Percentiles rank a stretch among this genome's conserved stretches.
Evolutionary conservation across 37 sponge, comb jelly and placozoan genomes (phyloP).

Genomic region (Axinella damicornis): DNA sequence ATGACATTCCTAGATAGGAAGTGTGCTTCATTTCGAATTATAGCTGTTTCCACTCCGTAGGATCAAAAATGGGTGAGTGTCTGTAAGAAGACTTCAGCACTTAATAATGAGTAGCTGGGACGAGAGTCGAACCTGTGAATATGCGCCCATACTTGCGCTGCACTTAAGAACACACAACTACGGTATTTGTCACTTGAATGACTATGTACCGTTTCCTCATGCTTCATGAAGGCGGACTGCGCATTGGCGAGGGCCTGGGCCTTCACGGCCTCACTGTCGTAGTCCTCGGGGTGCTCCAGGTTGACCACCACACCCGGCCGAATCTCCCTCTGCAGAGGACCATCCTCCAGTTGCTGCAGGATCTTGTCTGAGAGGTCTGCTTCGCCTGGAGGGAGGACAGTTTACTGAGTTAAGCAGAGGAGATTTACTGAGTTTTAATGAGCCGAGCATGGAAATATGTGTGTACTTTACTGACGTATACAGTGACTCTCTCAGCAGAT

Average conservation of each 20-base stretch:
- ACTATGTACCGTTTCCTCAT: constrained; percentile 42
- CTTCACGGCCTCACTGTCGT: constrained; percentile 75
- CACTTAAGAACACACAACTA: background rate
- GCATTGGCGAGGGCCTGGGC: constrained; percentile 81
- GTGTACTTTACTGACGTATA: no score
- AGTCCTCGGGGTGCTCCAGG: constrained; percentile 79
- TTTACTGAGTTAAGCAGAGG: no score
- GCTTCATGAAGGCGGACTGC: constrained; percentile 66
- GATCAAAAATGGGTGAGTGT: no score
- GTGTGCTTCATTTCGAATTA: no score
- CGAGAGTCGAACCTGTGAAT: no score
- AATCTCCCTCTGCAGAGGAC: constrained; percentile 74
- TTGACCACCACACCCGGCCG: constrained; percentile 66
- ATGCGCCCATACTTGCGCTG: background rate
- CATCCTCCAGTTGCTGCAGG: constrained; percentile 80
- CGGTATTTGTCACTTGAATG: background rate
- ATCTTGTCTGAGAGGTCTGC: constrained; percentile 63
- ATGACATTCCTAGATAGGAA: no score
- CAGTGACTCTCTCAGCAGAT: no score
- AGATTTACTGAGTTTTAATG: no score
- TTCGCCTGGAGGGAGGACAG: constrained; percentile 59
- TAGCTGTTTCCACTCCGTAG: no score
- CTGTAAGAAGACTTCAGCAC: no score
- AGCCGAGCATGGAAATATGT: no score
- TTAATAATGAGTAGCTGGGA: no score